A percentile compares a stretch with the other conserved stretches of the same genome.
Conservation (phyloP, 2,113 vertebrate species). For the Cyphotilapia sp. region DNA sequence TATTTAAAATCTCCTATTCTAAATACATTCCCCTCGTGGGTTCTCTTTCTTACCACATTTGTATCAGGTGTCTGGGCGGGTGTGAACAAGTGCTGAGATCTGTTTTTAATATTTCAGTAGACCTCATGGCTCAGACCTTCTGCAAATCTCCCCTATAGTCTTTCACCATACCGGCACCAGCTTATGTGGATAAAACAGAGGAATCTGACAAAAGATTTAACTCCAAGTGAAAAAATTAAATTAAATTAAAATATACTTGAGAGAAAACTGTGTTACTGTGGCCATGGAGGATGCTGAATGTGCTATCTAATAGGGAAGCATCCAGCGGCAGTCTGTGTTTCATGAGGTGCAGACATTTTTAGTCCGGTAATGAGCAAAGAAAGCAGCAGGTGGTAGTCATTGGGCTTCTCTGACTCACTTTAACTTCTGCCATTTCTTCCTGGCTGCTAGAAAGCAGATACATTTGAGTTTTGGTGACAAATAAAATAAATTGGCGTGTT, state of each 20-base stretch:
- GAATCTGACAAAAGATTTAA: not conserved
- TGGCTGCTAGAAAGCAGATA: not conserved
- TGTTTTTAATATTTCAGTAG: conserved; percentile 37
- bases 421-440: not conserved
- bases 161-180: not conserved
- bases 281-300: not conserved
- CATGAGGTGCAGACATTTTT: not conserved
- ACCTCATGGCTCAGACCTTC: not conserved
- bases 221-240: not conserved
- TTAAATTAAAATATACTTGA: not conserved
- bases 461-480: not conserved
- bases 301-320: not conserved
- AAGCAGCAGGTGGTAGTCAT: not conserved
- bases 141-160: not conserved
- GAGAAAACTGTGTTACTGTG: not conserved
- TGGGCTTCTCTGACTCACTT: not conserved
- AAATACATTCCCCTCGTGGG: conserved; percentile 1
- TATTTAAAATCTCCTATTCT: conserved; percentile 1
- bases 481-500: not conserved
- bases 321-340: not conserved
- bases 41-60: conserved; percentile 19
- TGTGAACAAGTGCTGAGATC: conserved; percentile 11
- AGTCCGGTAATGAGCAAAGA: not conserved
- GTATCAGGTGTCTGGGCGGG: conserved; percentile 49
- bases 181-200: not conserved